Evolutionary conservation across 2,113 vertebrate genomes (phyloP).

Genomic region (Melanocharis versteri): DNA sequence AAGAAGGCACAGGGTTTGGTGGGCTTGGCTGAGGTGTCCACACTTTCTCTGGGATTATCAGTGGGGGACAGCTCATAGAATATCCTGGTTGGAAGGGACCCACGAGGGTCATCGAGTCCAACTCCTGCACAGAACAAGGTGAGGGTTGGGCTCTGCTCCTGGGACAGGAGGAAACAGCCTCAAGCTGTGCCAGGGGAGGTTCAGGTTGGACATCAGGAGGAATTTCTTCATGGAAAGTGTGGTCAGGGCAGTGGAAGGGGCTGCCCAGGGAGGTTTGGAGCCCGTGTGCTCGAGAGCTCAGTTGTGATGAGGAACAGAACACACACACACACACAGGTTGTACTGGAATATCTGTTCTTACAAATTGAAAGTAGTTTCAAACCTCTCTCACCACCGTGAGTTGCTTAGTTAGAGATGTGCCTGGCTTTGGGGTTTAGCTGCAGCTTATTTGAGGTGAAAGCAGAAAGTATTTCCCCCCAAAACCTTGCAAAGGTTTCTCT

Average conservation of each 20-base stretch:
- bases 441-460: not conserved
- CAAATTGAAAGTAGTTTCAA: not conserved
- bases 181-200: not conserved
- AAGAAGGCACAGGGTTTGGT: accelerated
- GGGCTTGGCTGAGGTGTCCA: not conserved
- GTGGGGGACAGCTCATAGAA: not conserved
- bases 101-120: not conserved
- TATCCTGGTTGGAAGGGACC: not conserved
- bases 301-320: not conserved
- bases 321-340: not conserved
- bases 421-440: not conserved
- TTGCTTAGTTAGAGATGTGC: not conserved
- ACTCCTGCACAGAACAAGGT: not conserved
- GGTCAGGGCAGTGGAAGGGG: not conserved
- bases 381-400: not conserved
- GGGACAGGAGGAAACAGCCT: not conserved
- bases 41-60: accelerated
- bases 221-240: not conserved
- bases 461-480: not conserved
- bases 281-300: not conserved
- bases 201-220: not conserved
- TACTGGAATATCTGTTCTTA: not conserved
- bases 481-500: not conserved
- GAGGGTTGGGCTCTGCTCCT: not conserved
- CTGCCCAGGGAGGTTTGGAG: not conserved